A percentile compares a stretch with the other conserved stretches of the same genome.
Conservation (phyloP, 2,888 invertebrate species). For the Sthenelais limicola region DNA sequence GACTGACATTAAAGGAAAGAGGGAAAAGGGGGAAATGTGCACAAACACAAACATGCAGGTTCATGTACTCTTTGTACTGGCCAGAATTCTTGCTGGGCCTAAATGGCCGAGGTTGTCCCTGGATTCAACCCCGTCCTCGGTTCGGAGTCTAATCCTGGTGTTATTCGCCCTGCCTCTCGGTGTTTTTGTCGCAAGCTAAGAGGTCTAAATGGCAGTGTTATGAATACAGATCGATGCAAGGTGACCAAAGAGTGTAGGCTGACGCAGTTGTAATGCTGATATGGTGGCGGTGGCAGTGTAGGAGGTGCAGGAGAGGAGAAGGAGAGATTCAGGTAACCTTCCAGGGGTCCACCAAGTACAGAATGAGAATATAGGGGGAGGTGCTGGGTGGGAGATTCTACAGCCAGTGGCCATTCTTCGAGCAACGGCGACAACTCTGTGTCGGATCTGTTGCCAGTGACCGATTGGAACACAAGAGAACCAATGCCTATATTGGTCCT, state of each 20-base stretch:
- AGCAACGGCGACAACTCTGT: no score
- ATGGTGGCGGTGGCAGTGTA: no score
- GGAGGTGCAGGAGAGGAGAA: no score
- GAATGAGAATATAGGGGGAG: background rate
- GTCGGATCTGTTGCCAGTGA: no score
- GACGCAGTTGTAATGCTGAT: background rate
- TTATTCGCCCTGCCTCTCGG: slow-evolving; percentile 10
- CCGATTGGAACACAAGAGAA: no score
- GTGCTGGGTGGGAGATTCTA: background rate
- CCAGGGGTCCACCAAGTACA: background rate
- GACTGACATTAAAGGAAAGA: no score
- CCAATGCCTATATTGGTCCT: no score
- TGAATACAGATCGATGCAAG: slow-evolving; percentile 29
- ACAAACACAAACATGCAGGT: background rate
- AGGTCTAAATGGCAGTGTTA: slow-evolving; percentile 32
- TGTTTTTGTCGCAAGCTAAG: slow-evolving; percentile 31
- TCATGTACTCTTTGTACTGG: slow-evolving; percentile 8
- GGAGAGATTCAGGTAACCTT: slow-evolving; percentile 22
- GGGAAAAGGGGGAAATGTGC: no score
- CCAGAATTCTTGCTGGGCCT: slow-evolving; percentile 11
- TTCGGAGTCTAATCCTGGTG: slow-evolving; percentile 1
- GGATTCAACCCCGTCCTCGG: background rate
- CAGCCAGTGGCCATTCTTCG: slow-evolving; percentile 22
- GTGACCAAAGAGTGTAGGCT: slow-evolving; percentile 27
- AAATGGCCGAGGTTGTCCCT: slow-evolving; percentile 26